Base-by-base conservation (phyloP, 2,888 invertebrate species). In the Morpho achilles region DNA sequence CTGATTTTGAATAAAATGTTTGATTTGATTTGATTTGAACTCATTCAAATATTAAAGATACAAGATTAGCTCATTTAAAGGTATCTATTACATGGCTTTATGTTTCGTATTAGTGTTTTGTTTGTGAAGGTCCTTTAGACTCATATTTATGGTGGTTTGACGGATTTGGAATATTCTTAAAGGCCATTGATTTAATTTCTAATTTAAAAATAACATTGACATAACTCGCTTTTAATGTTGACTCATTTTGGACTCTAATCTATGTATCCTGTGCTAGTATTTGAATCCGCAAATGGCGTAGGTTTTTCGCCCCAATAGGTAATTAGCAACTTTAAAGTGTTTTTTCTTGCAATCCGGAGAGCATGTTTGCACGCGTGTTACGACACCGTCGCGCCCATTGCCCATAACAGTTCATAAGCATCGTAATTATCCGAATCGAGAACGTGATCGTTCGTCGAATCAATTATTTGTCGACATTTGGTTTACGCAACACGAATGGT, bases 351-450 rank as follows among this genome's bases (percentile, higher is more conserved):
- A 16, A 10, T 50, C 40, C 50, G 50, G 23, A 49, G 43, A n/a
- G 32, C 48, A 48, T 49, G 50, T 16, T 41, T 39, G 41, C 40
- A 8, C 16, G 41, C 50, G 50, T 50, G 41, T 41, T 50, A 50
- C 41, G 39, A 50, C 50, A 50, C 41, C 50, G 50, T 55, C 48
- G 39, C 45, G 47, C 46, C 47, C 47, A 47, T 46, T 55, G 55
- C 55, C 55, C 55, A 55, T 55, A 55, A 55, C 55, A 43, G 55
- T 49, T 48, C 39, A 23, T 10, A 32, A 32, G 10, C 55, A 16
- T 43, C 43, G 43, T n/a, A 43, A 43, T 43, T 43, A 43, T 43
- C 43, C 43, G 43, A 43, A 43, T 9, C 43, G 43, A 43, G 43
- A 43, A n/a, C 43, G 43, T 43, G 3, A 43, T 3, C 7, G 43